These are phyloP conservation scores for Thereva nobilitata DNA, from an alignment of 2,888 invertebrate species.

Conservation along the genomic window DNA sequence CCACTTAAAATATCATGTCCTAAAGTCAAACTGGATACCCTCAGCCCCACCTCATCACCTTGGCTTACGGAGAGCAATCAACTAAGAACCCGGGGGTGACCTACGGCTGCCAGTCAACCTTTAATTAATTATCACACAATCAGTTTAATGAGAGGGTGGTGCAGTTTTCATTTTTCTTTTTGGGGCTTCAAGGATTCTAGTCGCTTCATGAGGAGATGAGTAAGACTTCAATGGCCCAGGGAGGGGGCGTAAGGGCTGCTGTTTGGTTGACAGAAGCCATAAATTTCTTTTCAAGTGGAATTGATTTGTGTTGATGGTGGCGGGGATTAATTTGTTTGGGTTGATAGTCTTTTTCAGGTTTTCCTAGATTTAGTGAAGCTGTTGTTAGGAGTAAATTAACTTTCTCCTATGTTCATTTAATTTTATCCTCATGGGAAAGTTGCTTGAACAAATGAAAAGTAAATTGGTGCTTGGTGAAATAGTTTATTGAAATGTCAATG, in stretches of 20 bases:
- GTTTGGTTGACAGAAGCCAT: slow-evolving; percentile 46
- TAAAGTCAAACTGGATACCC: slow-evolving; percentile 14
- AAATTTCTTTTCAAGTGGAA: slow-evolving; percentile 43
- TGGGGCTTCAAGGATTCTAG: slow-evolving; percentile 1
- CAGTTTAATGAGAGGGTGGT: slow-evolving; percentile 45
- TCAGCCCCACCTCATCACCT: slow-evolving; percentile 4
- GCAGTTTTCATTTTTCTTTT: slow-evolving; percentile 42
- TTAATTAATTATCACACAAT: slow-evolving; percentile 48
- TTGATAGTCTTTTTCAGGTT: slow-evolving; percentile 12
- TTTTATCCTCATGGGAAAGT: too few species aligned
- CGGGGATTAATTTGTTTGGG: slow-evolving; percentile 39
- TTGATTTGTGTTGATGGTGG: slow-evolving; percentile 40
- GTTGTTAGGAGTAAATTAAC: too few species aligned
- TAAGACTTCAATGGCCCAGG: not conserved
- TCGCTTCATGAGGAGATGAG: not conserved
- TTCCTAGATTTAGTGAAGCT: not conserved
- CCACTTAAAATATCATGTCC: slow-evolving; percentile 39
- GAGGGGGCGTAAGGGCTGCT: not conserved
- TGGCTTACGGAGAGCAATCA: slow-evolving; percentile 6
- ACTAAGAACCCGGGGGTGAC: slow-evolving; percentile 21
- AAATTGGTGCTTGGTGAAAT: too few species aligned
- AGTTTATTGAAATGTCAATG: too few species aligned
- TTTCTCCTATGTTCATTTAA: too few species aligned
- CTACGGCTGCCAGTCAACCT: slow-evolving; percentile 42
- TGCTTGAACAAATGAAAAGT: too few species aligned